Evolutionary conservation across 2,113 vertebrate species (phyloP), one percentile per base, ranked within the genome.

Genomic region (Aegithalos caudatus): DNA sequence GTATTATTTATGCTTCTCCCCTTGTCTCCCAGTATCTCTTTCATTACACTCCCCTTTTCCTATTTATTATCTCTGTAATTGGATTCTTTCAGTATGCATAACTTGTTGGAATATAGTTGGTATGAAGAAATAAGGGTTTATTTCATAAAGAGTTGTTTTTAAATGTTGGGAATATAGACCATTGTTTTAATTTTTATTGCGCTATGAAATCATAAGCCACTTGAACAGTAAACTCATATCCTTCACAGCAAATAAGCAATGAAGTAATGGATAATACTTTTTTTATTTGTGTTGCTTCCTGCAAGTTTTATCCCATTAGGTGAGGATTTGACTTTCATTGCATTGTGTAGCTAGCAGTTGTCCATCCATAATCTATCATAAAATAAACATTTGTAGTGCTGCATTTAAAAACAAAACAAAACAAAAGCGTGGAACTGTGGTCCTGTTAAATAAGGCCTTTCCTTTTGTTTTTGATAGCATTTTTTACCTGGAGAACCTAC

Each of bases 191-290:
- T 88, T 95, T 97, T 93, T 95, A 91, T 95, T 97, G 67, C 10
- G 2, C 47, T 92, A 42, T 9, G 31, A 89, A 96, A 90, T 92
- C 57, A 88, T 72, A 93, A 93, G 48, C 48, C 60, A 76, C 58
- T 94, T 87, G 79, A 92, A 86, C 14, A 94, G 16, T 48, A 86
- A 71, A 87, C 45, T 91, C 74, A 66, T 47, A 89, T 78, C 60
- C 83, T 94, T 72, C 69, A 90, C 31, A 95, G 54, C 47, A 92
- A 96, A 94, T 85, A 93, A 92, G 88, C 56, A 89, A 81, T 18
- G 88, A 92, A 76, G 29, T 87, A 96, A 96, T 94, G 44, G 96
- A 91, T 92, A 96, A 96, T 96, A 50, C 28, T n/a, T 89, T 94
- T 96, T 96, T 96, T 95, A 92, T 95, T 94, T 95, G 78, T 86